phyloP scores from a whole-genome alignment of 2,797 vertebrate species.

The Chelon auratus region DNA sequence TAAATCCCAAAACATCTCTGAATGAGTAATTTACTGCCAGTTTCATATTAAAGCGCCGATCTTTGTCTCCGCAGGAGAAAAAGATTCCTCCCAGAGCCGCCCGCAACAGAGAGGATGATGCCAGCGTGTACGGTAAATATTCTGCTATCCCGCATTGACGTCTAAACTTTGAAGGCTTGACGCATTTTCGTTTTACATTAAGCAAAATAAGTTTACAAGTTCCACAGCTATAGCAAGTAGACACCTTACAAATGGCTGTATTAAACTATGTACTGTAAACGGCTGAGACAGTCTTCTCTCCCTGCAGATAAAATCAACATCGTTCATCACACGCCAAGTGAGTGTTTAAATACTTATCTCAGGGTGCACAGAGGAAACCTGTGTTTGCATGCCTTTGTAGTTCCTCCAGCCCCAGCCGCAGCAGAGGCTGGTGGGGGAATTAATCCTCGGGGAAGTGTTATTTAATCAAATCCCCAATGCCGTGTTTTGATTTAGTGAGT shows the following conservation, averaged over 20 bases:
- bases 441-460: constrained; percentile 58
- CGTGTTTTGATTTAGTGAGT: constrained; percentile 53
- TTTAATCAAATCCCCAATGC: constrained; percentile 60
- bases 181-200: constrained; percentile 27
- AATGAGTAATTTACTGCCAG: constrained; percentile 1
- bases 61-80: constrained; percentile 72
- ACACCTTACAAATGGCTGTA: constrained; percentile 31
- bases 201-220: background rate
- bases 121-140: constrained; percentile 82
- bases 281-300: constrained; percentile 47
- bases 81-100: constrained; percentile 68
- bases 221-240: background rate
- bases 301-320: constrained; percentile 84
- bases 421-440: constrained; percentile 34
- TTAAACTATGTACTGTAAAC: constrained; percentile 40
- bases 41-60: constrained; percentile 10
- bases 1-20: constrained; percentile 22
- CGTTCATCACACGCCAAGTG: constrained; percentile 81
- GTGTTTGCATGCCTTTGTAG: constrained; percentile 66
- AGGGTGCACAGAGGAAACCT: constrained; percentile 32
- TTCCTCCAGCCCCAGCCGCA: constrained; percentile 45
- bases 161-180: constrained; percentile 27
- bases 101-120: constrained; percentile 64
- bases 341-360: constrained; percentile 68
- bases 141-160: background rate